Evolutionary conservation across 1,140 invertebrate species (phyloP), one percentile per base, ranked within the genome.

Genomic region (Anagrus nilaparvatae): DNA sequence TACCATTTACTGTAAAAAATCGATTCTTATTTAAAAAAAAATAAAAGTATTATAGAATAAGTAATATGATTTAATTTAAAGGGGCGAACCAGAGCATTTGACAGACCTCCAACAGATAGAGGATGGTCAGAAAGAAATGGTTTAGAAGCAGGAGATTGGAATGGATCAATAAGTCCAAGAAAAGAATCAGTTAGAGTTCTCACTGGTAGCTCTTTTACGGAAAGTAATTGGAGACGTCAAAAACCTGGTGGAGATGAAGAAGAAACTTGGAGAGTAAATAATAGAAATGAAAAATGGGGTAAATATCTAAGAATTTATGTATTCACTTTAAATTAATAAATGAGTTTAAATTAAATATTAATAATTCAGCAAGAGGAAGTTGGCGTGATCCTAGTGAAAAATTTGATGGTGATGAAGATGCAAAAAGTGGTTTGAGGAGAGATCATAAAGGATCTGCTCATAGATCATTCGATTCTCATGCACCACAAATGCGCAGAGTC

Each of bases 111-210:
- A 52, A 64, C 51, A 29, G 68, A 71, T 47, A 62, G 74, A 4
- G 61, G 63, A 17, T 80, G 78, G 76, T 64, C 63, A 29, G 78
- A 80, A 50, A 54, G 78, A 41, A 81, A 81, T 54, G 78, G 77
- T 2, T 66, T 70, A n/a, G 61, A 72, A 55, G 40, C 65, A 36
- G 59, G 63, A 3, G 74, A 79, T 36, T 79, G 77, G 76, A 76
- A 72, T 42, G 71, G 65, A 3, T 70, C 71, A 0, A 72, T 67
- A 12, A 76, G 74, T 67, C 77, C 76, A 3, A 63, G 77, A 32
- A 78, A 78, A 49, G 81, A 78, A 35, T 69, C 66, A 6, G 61
- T 56, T 52, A 62, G 73, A 21, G 70, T 67, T 10, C 55, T 55
- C 44, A 70, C 70, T 60, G 65, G 67, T 32, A 53, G 72, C 46